Percentiles rank a stretch among this genome's conserved stretches.
Conservation (phyloP, 2,797 vertebrate genomes). For the Dromococcyx pavoninus region DNA sequence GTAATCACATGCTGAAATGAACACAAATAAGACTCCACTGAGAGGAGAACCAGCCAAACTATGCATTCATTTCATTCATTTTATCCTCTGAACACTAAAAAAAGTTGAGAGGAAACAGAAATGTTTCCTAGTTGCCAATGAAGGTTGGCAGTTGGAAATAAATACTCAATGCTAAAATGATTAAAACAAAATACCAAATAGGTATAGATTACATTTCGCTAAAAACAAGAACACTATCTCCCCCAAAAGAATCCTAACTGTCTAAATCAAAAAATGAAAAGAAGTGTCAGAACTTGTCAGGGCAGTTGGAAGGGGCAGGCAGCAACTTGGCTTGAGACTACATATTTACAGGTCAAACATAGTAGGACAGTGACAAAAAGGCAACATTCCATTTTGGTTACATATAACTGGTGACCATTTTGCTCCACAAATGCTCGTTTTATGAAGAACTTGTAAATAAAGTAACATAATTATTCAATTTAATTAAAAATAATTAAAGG, state of each 20-base stretch:
- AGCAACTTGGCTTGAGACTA: background rate
- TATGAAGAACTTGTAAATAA: background rate
- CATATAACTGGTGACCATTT: background rate
- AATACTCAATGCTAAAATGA: background rate
- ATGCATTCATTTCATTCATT: background rate
- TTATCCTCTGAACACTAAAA: background rate
- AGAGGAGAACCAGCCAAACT: background rate
- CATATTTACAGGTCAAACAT: background rate
- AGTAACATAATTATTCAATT: background rate
- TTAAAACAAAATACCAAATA: background rate
- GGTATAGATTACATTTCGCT: background rate
- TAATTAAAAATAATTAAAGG: background rate
- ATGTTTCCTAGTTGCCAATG: background rate
- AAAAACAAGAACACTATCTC: background rate
- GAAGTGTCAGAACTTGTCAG: background rate
- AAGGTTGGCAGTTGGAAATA: background rate
- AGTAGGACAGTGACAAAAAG: background rate
- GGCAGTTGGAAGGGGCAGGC: background rate
- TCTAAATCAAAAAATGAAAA: background rate
- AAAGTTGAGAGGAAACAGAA: background rate
- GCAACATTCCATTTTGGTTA: background rate
- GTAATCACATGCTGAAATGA: constrained; percentile 88
- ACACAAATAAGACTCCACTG: constrained; percentile 9
- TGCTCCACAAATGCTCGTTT: background rate
- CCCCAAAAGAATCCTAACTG: background rate